Evolutionary conservation across 2,888 invertebrate species (phyloP).

Genomic region (Junonia oenone): DNA sequence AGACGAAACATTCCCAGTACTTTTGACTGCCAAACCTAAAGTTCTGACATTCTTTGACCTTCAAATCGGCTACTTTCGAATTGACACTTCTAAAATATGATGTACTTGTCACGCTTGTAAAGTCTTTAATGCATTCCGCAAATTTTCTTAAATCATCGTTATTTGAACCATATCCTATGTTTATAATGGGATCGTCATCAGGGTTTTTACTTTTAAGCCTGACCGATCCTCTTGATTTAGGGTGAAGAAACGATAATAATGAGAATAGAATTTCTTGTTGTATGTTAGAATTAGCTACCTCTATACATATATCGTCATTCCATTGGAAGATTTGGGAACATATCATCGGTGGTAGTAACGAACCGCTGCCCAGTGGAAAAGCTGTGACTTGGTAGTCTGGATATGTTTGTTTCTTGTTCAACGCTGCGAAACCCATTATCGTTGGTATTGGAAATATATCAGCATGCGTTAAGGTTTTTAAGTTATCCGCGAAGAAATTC

Average conservation of each 20-base stretch:
- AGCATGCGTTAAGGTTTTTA: constrained; percentile 35
- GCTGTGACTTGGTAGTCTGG: constrained; percentile 49
- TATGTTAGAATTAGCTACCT: constrained; percentile 31
- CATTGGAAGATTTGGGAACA: constrained; percentile 38
- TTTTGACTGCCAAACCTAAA: constrained; percentile 40
- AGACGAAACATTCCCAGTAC: constrained; percentile 52
- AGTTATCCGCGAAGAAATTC: constrained; percentile 31
- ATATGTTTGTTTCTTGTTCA: constrained; percentile 41
- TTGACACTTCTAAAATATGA: constrained; percentile 32
- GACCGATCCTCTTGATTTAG: constrained; percentile 47
- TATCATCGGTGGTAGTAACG: constrained; percentile 35
- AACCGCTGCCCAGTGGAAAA: constrained; percentile 35
- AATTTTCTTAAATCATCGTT: constrained; percentile 36
- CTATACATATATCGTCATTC: constrained; percentile 37
- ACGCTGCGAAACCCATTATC: constrained; percentile 43
- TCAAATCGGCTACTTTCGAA: constrained; percentile 34
- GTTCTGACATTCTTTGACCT: constrained; percentile 40
- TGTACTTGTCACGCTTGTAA: constrained; percentile 32
- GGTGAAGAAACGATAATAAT: constrained; percentile 40
- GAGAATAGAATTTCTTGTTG: constrained; percentile 31
- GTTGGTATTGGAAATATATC: constrained; percentile 40
- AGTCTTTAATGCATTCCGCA: constrained; percentile 35
- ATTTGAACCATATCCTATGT: constrained; percentile 41
- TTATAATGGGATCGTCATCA: constrained; percentile 38
- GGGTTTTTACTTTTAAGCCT: constrained; percentile 40